These are phyloP conservation scores for Tachina grossa DNA, from an alignment of 2,888 invertebrate species.

Conservation along the genomic window DNA sequence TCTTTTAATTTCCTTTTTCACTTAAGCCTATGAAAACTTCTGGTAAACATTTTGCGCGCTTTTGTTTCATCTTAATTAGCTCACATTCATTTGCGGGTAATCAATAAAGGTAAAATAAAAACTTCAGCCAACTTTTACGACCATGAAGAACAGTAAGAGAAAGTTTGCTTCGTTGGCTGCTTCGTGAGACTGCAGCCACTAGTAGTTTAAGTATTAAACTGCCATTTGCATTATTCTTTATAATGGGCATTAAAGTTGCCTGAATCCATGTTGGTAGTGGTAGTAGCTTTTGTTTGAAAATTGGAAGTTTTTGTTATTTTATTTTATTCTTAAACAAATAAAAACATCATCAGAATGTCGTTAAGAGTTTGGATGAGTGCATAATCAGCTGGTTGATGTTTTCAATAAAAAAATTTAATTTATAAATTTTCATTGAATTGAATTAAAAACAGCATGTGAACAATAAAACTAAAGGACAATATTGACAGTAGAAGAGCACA, in stretches of 20 bases:
- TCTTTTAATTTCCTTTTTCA: neutral
- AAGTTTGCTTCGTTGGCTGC: slow-evolving; percentile 6
- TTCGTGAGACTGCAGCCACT: neutral
- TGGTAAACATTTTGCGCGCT: slow-evolving; percentile 24
- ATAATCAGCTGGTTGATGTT: neutral
- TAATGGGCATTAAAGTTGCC: slow-evolving; percentile 50
- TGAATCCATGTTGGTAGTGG: neutral
- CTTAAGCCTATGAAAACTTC: neutral
- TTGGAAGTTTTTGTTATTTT: neutral
- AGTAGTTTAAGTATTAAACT: slow-evolving; percentile 36
- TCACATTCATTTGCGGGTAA: slow-evolving; percentile 37
- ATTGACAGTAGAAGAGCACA: neutral
- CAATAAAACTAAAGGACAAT: neutral
- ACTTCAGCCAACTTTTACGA: slow-evolving; percentile 31
- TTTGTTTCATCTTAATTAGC: slow-evolving; percentile 64
- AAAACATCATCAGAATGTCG: slow-evolving; percentile 54
- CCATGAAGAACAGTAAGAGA: slow-evolving; percentile 12
- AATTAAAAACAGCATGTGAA: neutral
- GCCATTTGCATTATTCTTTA: slow-evolving; percentile 61
- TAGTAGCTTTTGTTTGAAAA: slow-evolving; percentile 23
- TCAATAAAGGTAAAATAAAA: slow-evolving; percentile 40
- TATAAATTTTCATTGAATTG: slow-evolving; percentile 15
- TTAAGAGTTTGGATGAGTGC: slow-evolving; percentile 22
- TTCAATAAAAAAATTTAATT: neutral
- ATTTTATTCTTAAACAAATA: slow-evolving; percentile 27